Evolutionary conservation across 2,113 vertebrate species (phyloP), one percentile per base, ranked within the genome.

Genomic region (Ictalurus punctatus): DNA sequence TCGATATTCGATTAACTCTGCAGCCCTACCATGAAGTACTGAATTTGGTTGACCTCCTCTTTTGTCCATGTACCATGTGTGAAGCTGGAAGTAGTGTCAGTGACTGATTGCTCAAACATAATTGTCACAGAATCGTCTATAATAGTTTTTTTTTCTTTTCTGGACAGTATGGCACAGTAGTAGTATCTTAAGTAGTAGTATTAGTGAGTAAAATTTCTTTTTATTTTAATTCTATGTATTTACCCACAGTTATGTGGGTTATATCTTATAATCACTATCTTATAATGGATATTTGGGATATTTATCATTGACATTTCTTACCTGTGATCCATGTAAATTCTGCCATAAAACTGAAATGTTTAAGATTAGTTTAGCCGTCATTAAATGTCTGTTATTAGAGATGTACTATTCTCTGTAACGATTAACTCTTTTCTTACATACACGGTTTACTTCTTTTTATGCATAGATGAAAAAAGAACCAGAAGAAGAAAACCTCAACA

Each of bases 401-500:
- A 48, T 14, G 1, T 10, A 12, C 40, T 61, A 19, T 27, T n/a
- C 14, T 79, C 12, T 37, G 13, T 61, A 71, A 63, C 19, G 59
- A 37, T 76, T 5, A 84, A 65, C 30, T 86, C 8, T 84, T 65
- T 79, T 80, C 17, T 63, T 27, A 34, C 2, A 30, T n/a, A 61
- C 34, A 63, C 16, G 30, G 71, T 25, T 86, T 85, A 2, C 76
- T 40, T 81, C 40, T 25, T 92, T 85, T 93, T 95, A 91, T 94
- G 92, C 92, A 27, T 92, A 99, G 98, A 95, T 97, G 90, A 98
- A 98, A 87, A 97, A 98, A 93, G 97, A 98, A 93, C 94, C 95
- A 13, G 96, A 97, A 94, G 97, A 99, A 94, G 98, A 99, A 94
- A 99, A 99, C 95, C 97, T 99, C 90, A 99, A 99, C 96, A 99